A percentile compares a stretch with the other conserved stretches of the same genome.
These are phyloP conservation scores for Heliconius melpomene DNA, from an alignment of 1,140 invertebrate genomes.

Conservation along the genomic window DNA sequence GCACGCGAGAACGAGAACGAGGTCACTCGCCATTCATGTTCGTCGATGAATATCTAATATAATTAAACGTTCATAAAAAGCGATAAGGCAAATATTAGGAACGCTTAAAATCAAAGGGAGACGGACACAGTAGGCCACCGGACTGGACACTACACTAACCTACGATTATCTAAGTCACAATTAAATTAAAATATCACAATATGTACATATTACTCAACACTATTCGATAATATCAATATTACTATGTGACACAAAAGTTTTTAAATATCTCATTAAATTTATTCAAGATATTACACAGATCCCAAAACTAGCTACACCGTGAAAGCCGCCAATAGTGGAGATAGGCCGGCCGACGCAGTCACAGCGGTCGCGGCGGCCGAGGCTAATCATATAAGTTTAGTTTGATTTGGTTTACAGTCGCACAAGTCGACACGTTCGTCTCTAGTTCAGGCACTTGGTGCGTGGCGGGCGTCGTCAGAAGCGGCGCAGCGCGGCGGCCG, in stretches of 20 bases:
- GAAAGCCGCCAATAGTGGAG: constrained; percentile 48
- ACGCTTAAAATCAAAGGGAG: constrained; percentile 53
- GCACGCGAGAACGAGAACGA: constrained; percentile 21
- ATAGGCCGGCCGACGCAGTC: constrained; percentile 27
- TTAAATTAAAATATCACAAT: constrained; percentile 80
- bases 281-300: constrained; percentile 53
- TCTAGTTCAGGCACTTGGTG: neutral
- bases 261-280: constrained; percentile 46
- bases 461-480: constrained; percentile 68
- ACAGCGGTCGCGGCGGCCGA: neutral
- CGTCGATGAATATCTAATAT: constrained; percentile 5
- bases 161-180: constrained; percentile 64
- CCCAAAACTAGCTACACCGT: constrained; percentile 48
- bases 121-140: constrained; percentile 53
- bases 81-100: constrained; percentile 44
- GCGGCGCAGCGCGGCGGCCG: constrained; percentile 72
- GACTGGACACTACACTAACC: constrained; percentile 67
- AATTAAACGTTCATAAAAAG: constrained; percentile 35
- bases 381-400: constrained; percentile 4
- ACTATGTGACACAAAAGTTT: constrained; percentile 46
- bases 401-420: constrained; percentile 41
- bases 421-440: neutral
- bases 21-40: neutral
- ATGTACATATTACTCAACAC: constrained; percentile 76
- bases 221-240: constrained; percentile 66